Percentiles rank a stretch among this genome's conserved stretches.
Evolutionary conservation across 2,113 vertebrate species (phyloP).

Genomic region (Tenebrosternarchus preto): DNA sequence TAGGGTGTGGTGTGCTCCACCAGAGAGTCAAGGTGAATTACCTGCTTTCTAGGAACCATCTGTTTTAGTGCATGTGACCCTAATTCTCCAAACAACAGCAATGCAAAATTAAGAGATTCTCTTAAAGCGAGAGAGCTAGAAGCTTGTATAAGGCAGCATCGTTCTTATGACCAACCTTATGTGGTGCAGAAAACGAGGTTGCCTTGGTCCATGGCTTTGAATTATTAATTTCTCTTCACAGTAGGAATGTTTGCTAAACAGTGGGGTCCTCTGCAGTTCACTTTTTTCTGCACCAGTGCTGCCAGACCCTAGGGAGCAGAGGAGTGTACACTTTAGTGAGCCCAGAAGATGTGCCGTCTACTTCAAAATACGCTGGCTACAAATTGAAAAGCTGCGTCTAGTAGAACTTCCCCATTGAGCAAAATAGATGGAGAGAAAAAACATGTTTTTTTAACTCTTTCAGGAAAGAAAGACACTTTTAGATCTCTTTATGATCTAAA

Average conservation of each 20-base stretch:
- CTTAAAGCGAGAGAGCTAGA: constrained; percentile 12
- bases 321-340: constrained; percentile 72
- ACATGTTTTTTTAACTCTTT: background rate
- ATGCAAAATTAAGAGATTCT: constrained; percentile 36
- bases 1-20: background rate
- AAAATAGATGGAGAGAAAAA: background rate
- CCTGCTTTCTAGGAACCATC: constrained; percentile 1
- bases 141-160: constrained; percentile 10
- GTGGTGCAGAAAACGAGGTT: constrained; percentile 73
- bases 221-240: constrained; percentile 81
- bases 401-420: background rate
- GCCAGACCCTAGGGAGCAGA: constrained; percentile 69
- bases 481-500: background rate
- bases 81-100: constrained; percentile 16
- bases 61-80: constrained; percentile 25
- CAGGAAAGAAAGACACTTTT: background rate
- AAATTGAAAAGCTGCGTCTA: constrained; percentile 59
- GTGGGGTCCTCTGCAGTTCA: constrained; percentile 80
- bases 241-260: constrained; percentile 81
- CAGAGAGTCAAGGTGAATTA: constrained; percentile 22
- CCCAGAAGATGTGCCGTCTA: constrained; percentile 62
- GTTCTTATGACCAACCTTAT: constrained; percentile 70
- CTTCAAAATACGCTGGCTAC: constrained; percentile 65
- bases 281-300: constrained; percentile 79
- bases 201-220: constrained; percentile 75